Base-by-base conservation (phyloP, 2,113 vertebrate genomes). In the Geothlypis trichas region DNA sequence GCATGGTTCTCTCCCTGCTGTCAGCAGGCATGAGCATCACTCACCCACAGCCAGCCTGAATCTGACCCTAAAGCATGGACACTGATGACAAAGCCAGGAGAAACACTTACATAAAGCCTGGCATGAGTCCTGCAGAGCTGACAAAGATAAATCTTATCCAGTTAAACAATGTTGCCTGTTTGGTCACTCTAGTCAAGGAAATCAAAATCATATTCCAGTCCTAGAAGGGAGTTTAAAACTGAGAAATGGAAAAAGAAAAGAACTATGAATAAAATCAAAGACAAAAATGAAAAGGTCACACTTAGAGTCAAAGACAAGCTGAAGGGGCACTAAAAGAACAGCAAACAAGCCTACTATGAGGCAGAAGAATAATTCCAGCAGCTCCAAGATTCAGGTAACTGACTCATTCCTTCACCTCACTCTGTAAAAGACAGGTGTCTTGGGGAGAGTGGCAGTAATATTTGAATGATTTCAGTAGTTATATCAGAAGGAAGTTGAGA, bases 211-310 rank as follows among this genome's bases (percentile, higher is more conserved):
- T 31, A 10, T 83, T 88, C 31, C 52, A 69, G 27, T 71, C 12
- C 42, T 86, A 81, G 44, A 77, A 55, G 35, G 24, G 76, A 52
- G 16, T 86, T 86, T 83, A 66, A 81, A 89, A 89, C 55, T 75
- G 68, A 73, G 72, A 90, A 94, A 90, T 73, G 19, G 49, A 63
- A 82, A 76, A 89, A 82, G 15, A 74, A 88, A 86, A 72, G 11
- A 93, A 22, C 44, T 80, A 59, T 79, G 61, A 75, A 88, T 86
- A 84, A 94, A 93, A 95, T 88, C 61, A 78, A 75, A 92, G 49
- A 63, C 51, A 84, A 44, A 89, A 94, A 65, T 49, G 61, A 65
- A 84, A 93, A 76, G 61, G 71, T 86, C 47, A 65, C 10, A 7
- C 28, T 44, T 66, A 9, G 18, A 83, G 46, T 80, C 79, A 84